Base-by-base conservation (phyloP, 2,113 vertebrate genomes). In the Fulica atra region DNA sequence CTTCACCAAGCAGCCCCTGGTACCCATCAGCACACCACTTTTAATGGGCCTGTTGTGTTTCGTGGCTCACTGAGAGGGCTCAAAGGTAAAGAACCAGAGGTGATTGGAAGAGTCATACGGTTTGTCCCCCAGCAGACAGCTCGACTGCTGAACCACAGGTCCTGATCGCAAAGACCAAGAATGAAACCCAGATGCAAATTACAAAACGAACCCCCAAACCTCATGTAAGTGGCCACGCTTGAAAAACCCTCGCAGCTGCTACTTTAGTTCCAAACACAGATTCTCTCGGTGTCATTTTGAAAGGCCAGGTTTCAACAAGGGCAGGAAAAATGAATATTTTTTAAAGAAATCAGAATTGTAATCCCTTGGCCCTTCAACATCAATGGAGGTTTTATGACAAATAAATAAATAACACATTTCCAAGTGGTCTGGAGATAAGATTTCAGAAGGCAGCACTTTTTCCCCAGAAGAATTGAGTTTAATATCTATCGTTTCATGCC, bases 1-100 rank as follows among this genome's bases (percentile, higher is more conserved):
- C 38, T 86, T 36, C 63, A 23, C 26, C 2, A 23, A 40, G 7
- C 10, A 21, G 2, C n/a, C 16, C 24, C 60, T 6, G 28, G 25
- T 48, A 48, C 11, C 11, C 48, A 11, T 48, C 48, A 48, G 21
- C 48, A 23, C 26, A 13, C 38, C 2, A 8, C 33, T 20, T 48
- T 28, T 42, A 19, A 21, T 2, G 1, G 24, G 8, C 14, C 5
- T 1, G 0, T 6, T 10, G 26, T 0, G 1, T 12, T 25, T 40
- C 0, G 0, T 5, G 2, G 40, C n/a, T 86, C 35, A 4, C 29
- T 6, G 3, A 18, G 51, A 66, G n/a, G 17, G 11, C 56, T 84
- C 63, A n/a, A 46, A 10, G 71, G 25, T 15, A 60, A 60, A 69
- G 23, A 33, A 64, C 12, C 11, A 0, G 19, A 56, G 38, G 2